Evolutionary conservation across 2,888 invertebrate species (phyloP), one percentile per base, ranked within the genome.

Genomic region (Pseudanteris insignis): DNA sequence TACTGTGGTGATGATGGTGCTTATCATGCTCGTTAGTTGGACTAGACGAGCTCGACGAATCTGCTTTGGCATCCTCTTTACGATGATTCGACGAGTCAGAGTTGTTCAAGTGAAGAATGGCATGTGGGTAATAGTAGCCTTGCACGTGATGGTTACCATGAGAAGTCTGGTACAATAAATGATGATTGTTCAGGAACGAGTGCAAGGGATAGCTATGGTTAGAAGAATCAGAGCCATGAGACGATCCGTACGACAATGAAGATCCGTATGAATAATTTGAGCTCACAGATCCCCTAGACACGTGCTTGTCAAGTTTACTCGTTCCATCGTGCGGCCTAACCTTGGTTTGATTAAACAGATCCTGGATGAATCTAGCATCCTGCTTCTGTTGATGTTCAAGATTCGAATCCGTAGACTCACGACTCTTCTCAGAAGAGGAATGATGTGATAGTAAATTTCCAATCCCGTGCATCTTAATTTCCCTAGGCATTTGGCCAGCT

Each of bases 1-100:
- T 89, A 14, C 89, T 86, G 78, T 89, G 87, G 72, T 86, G 86
- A 71, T 86, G 86, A 68, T 86, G 84, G 26, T 72, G 73, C 40
- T 70, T 76, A 29, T 76, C 76, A 9, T 70, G 67, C 2, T 73
- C 75, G 13, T 65, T 67, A 21, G 72, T 77, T 8, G 71, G 72
- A 61, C 72, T 80, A 10, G 66, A 71, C 26, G 68, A 74, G 34
- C 57, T 73, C 18, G 74, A 75, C 24, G 73, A 73, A 15, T 63
- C 68, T 2, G 67, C 54, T 12, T 46, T 48, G 8, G 9, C 1
- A 4, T 47, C 48, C 1, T 47, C 47, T 5, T 6, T 14, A 8
- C 29, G 33, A 15, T 69, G 71, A 10, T 21, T n/a, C 18, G 32
- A 33, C 44, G 13, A 61, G 9, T 38, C 36, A 21, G 71, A 63